Conservation (phyloP, 2,888 invertebrate genomes). For the Drosophila rellima region DNA sequence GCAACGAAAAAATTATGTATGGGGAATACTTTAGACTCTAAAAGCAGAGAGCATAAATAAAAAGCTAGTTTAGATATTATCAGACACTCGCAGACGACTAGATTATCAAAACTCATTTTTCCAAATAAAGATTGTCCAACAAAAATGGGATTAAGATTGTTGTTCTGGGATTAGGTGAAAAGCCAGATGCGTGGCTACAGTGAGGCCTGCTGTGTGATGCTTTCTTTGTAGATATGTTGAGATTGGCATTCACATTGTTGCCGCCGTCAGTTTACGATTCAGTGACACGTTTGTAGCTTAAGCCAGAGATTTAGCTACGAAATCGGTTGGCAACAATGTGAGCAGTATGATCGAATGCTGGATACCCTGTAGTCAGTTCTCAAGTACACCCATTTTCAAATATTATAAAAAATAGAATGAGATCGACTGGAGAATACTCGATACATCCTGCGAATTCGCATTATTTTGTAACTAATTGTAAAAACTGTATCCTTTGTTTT, state of each 20-base stretch:
- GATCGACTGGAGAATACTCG: too few species aligned
- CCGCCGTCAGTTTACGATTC: conserved; percentile 6
- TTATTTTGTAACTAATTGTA: too few species aligned
- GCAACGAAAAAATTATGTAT: too few species aligned
- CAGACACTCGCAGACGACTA: too few species aligned
- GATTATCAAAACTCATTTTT: too few species aligned
- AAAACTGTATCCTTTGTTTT: too few species aligned
- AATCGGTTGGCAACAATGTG: not conserved
- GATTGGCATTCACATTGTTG: conserved; percentile 2
- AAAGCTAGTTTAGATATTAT: too few species aligned
- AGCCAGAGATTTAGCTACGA: conserved; percentile 1
- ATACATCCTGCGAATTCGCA: too few species aligned
- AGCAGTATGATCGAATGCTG: not conserved
- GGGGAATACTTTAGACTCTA: too few species aligned
- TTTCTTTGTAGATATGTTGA: not conserved
- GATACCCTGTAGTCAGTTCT: not conserved
- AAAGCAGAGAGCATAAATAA: too few species aligned
- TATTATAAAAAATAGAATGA: too few species aligned
- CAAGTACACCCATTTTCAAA: too few species aligned
- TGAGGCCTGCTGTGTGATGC: conserved; percentile 1
- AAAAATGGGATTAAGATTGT: not conserved
- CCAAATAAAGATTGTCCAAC: not conserved
- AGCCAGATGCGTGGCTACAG: not conserved
- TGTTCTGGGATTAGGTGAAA: not conserved
- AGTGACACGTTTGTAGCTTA: conserved; percentile 4